Evolutionary conservation across 2,888 invertebrate species (phyloP).

Genomic region (Catocala fraxini): DNA sequence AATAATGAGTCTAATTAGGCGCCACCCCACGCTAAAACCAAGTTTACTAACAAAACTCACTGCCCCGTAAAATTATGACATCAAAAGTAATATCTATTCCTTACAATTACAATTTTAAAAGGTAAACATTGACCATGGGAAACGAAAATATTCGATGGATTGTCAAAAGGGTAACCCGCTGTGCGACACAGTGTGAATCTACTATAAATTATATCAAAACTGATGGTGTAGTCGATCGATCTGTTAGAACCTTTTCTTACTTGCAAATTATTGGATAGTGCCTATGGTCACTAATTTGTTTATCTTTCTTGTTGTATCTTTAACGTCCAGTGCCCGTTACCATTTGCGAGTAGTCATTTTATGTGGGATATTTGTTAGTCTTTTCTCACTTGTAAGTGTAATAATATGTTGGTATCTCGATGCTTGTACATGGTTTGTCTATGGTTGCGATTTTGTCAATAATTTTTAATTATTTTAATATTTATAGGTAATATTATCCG

Average conservation of each 20-base stretch:
- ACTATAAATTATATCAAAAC: slow-evolving; percentile 2
- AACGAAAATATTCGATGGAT: slow-evolving; percentile 22
- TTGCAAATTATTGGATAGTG: slow-evolving; percentile 10
- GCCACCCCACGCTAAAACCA: slow-evolving; percentile 28
- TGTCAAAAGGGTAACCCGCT: slow-evolving; percentile 16
- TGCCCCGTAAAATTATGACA: slow-evolving; percentile 52
- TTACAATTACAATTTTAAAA: slow-evolving; percentile 40
- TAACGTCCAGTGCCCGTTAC: not conserved
- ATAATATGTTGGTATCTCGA: too few relatives aligned
- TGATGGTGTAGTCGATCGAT: slow-evolving; percentile 1
- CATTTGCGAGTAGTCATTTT: too few relatives aligned
- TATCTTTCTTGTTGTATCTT: not conserved
- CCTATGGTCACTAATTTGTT: not conserved
- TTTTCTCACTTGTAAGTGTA: too few relatives aligned
- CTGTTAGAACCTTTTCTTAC: not conserved
- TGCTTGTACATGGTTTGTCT: too few relatives aligned
- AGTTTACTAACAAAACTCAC: slow-evolving; percentile 45
- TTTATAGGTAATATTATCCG: too few relatives aligned
- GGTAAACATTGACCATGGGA: slow-evolving; percentile 53
- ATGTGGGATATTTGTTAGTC: too few relatives aligned
- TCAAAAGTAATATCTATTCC: slow-evolving; percentile 17
- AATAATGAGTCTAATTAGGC: slow-evolving; percentile 43
- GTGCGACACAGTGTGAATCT: not conserved
- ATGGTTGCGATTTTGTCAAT: too few relatives aligned
- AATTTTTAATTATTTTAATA: too few relatives aligned